phyloP scores from a whole-genome alignment of 2,113 vertebrate species.

The Meleagris gallopavo region DNA sequence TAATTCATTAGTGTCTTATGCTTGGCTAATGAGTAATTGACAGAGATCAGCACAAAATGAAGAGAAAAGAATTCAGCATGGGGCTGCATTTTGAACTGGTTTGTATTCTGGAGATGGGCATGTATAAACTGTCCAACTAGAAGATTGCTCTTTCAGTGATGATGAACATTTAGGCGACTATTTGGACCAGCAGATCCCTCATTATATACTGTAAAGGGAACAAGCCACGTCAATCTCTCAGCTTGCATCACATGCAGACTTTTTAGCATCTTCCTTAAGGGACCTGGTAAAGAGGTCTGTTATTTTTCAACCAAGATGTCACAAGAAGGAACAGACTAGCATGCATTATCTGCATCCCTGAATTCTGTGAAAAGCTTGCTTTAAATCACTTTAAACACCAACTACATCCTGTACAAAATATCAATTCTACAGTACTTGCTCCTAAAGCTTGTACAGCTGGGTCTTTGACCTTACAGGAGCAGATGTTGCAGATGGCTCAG shows the following conservation, averaged over 20 bases:
- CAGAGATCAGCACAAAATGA: background rate
- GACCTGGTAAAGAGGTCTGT: background rate
- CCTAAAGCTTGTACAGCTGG: slow-evolving; percentile 44
- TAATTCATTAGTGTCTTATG: background rate
- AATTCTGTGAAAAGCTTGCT: background rate
- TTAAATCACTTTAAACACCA: background rate
- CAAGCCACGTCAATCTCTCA: background rate
- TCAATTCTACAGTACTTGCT: slow-evolving; percentile 16
- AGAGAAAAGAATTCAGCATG: background rate
- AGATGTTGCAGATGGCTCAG: background rate
- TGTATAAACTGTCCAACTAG: background rate
- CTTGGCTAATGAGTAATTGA: background rate
- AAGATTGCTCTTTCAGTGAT: background rate
- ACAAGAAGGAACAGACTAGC: background rate
- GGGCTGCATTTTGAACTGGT: background rate
- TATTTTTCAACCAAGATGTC: background rate
- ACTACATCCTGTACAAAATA: background rate
- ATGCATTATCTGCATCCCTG: background rate
- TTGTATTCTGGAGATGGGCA: background rate
- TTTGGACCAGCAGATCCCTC: background rate
- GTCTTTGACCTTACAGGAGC: background rate
- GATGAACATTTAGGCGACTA: background rate
- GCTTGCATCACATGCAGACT: background rate
- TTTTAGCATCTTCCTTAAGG: background rate
- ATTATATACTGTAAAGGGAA: background rate